These are phyloP conservation scores for Oscarella lobularis DNA, from an alignment of 37 sponge, comb jelly and placozoan species.

Conservation along the genomic window DNA sequence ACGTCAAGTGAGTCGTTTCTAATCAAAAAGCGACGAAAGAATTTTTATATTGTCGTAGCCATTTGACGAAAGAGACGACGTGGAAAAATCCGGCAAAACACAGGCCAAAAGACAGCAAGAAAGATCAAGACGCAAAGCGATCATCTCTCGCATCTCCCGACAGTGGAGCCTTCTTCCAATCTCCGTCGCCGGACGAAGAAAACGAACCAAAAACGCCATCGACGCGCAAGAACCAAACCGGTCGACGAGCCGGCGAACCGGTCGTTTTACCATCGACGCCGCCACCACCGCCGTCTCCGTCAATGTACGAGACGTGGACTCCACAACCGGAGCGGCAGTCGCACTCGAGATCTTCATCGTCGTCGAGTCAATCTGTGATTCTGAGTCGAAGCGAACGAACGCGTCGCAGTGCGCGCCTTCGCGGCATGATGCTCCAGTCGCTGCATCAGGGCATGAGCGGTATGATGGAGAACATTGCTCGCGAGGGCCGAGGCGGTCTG, in stretches of 20 bases:
- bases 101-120: not conserved
- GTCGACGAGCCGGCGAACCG: not conserved
- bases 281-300: not conserved
- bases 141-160: not conserved
- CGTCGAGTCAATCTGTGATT: not conserved
- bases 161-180: not conserved
- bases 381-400: not conserved
- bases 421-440: not conserved
- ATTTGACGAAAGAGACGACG: conserved; percentile 1
- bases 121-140: no score
- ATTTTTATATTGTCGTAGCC: not conserved
- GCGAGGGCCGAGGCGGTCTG: not conserved
- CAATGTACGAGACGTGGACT: no score
- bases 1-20: not conserved
- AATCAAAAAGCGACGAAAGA: not conserved
- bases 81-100: not conserved
- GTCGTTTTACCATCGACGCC: not conserved
- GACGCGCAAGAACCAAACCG: no score
- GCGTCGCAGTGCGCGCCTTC: not conserved
- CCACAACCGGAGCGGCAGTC: not conserved
- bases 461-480: not conserved
- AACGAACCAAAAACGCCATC: not conserved
- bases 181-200: not conserved
- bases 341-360: not conserved
- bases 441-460: not conserved